Base-by-base conservation (phyloP, 1,140 invertebrate genomes). In the Halictus rubicundus region DNA sequence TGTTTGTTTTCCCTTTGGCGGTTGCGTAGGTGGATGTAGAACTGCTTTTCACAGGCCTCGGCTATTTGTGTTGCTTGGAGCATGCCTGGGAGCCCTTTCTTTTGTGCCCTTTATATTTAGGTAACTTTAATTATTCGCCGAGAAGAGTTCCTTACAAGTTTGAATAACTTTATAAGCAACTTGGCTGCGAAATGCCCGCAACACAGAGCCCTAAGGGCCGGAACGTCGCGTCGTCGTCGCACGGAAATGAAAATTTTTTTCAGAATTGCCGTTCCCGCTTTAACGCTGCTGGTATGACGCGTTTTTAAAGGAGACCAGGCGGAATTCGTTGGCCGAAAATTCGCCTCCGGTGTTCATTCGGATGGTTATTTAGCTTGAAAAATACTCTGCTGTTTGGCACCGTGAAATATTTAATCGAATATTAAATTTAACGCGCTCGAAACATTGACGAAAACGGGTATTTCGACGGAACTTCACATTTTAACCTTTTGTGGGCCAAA, bases 91-190 rank as follows among this genome's bases (percentile, higher is more conserved):
- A 70, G 73, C 74, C 63, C 66, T 49, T 52, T 74, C 84, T 83
- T 86, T 86, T 86, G 80, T 80, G 57, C 84, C 71, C 85, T 86
- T 86, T 86, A 74, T 71, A 76, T 86, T 85, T 83, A 86, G 72
- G 84, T 83, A 86, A 86, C 85, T 86, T 83, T 86, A 86, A 86
- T 86, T 86, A 86, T 86, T 86, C 85, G 78, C 74, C 68, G 73
- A 65, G 37, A 80, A 76, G 71, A 86, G 84, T 86, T 86, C 73
- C 83, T 82, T 86, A 83, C 80, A 80, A 86, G 84, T 86, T 86
- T 86, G 52, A 86, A 83, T 76, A 86, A 86, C 84, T 86, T 87
- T 84, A 75, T 83, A 87, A 86, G 85, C 83, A 87, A 86, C 81
- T 87, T 71, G 72, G 65, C 78, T 79, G 63, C 68, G 64, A 63